phyloP scores from a whole-genome alignment of 2,888 invertebrate species.

The Macrosiphum euphorbiae region DNA sequence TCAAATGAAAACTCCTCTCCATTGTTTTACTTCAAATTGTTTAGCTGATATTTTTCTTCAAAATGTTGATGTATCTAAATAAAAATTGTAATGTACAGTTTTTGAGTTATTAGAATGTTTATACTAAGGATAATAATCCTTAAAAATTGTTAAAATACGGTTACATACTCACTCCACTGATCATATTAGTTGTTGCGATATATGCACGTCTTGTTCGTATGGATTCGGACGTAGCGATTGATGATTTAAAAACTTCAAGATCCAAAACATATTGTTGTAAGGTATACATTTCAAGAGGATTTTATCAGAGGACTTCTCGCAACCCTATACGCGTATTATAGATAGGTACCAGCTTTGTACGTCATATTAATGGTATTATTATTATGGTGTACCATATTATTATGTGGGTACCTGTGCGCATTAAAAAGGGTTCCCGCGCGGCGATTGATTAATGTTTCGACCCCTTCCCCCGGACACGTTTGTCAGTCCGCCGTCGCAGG shows the following conservation, averaged over 20 bases:
- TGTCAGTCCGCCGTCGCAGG: not conserved
- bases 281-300: not conserved
- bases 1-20: too few relatives aligned
- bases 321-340: not conserved
- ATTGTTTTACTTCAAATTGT: too few relatives aligned
- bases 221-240: not conserved
- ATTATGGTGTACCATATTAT: too few relatives aligned
- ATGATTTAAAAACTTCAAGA: not conserved
- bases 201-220: too few relatives aligned
- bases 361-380: too few relatives aligned
- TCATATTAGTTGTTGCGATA: not conserved
- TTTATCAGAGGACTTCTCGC: not conserved
- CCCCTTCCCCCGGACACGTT: not conserved
- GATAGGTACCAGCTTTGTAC: too few relatives aligned
- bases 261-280: not conserved
- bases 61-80: too few relatives aligned
- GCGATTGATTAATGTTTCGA: slow-evolving; percentile 26
- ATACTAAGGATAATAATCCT: too few relatives aligned
- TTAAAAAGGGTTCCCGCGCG: not conserved
- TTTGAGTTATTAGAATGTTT: too few relatives aligned
- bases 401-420: not conserved
- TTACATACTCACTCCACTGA: not conserved
- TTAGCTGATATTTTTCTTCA: too few relatives aligned
- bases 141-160: not conserved
- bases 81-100: too few relatives aligned